Base-by-base conservation (phyloP, 2,113 vertebrate species). In the Oreochromis spilurus region DNA sequence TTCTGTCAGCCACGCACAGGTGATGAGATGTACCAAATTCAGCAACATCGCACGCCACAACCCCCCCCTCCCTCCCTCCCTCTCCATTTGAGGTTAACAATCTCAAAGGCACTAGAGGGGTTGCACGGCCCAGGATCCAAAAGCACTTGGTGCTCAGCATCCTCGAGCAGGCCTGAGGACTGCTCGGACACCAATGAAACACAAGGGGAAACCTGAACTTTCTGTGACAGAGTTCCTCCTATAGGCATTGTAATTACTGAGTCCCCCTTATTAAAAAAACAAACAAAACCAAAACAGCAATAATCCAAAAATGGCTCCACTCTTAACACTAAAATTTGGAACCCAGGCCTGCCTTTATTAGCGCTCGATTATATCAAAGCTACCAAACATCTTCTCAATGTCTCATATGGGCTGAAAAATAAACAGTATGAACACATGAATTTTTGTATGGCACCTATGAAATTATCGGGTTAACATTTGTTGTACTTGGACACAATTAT, bases 401-500 rank as follows among this genome's bases (percentile, higher is more conserved):
- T 91, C 77, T 90, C 43, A 50, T 88, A 60, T 50, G 29, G 16
- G 13, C 45, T 77, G 72, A 50, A 77, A 75, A 8, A 52, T 52
- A 52, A 77, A 17, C 24, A 29, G 43, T 65, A 19, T 38, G 60
- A 38, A 38, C 34, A 38, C 9, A 48, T 77, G 24, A 77, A 31
- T 31, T 50, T 77, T 97, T 97, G 96, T 97, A 97, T 97, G 97
- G 97, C 96, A 96, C 94, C 97, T 97, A 96, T 97, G 79, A 83
- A 79, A 88, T 90, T 96, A 97, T 97, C 93, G 94, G 95, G 96
- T 95, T 84, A 83, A 86, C 80, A 75, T 81, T 87, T 88, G 96
- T 97, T 97, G 96, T 97, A 96, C 97, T 97, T 97, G 97, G 97
- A 94, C 96, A 95, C 84, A 96, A 96, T 93, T 95, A 96, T 96